Evolutionary conservation across 2,888 invertebrate genomes (phyloP).

Genomic region (Trichacis sp.): DNA sequence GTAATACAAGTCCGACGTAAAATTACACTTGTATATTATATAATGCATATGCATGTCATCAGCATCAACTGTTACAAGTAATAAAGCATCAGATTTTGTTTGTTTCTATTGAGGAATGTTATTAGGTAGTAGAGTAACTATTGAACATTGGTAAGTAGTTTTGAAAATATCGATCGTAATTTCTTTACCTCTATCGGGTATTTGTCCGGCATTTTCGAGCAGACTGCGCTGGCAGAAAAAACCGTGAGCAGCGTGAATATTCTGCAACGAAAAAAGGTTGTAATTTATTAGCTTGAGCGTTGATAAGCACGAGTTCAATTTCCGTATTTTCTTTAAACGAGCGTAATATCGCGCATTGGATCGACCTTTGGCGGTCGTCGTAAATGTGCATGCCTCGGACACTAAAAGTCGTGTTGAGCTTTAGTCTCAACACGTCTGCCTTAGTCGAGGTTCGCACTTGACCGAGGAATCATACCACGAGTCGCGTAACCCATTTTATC

Average conservation of each 20-base stretch:
- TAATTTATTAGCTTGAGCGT: neutral
- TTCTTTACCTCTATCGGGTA: constrained; percentile 64
- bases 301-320: too few species aligned
- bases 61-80: too few species aligned
- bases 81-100: too few species aligned
- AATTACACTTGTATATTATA: too few species aligned
- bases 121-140: too few species aligned
- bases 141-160: too few species aligned
- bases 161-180: too few species aligned
- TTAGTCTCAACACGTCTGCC: too few species aligned
- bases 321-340: too few species aligned
- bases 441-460: constrained; percentile 31
- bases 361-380: constrained; percentile 1
- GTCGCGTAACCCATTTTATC: constrained; percentile 33
- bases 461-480: constrained; percentile 34
- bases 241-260: constrained; percentile 55
- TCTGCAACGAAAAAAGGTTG: constrained; percentile 54
- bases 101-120: too few species aligned
- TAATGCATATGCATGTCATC: too few species aligned
- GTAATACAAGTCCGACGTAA: too few species aligned
- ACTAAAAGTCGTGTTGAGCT: constrained; percentile 4
- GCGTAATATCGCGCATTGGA: neutral
- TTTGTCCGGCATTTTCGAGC: constrained; percentile 58
- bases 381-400: neutral
- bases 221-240: constrained; percentile 51